phyloP scores from a whole-genome alignment of 2,888 invertebrate genomes.

The Cepaea hortensis region DNA sequence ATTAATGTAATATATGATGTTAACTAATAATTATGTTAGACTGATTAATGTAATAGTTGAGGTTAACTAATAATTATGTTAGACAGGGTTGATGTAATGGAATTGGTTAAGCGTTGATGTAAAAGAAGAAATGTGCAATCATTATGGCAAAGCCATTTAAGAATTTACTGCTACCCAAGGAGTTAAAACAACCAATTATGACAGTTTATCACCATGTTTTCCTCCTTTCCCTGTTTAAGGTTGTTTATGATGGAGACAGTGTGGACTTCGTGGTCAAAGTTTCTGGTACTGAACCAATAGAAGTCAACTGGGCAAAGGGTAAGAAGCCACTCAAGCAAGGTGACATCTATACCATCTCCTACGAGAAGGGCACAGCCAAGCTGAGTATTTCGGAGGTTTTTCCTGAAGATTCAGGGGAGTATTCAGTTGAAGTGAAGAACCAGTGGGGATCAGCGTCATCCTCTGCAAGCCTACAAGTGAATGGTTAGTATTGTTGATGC shows the following conservation, averaged over 20 bases:
- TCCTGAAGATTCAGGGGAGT: conserved; percentile 86
- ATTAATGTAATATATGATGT: no score
- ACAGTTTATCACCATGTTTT: neutral
- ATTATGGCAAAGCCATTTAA: neutral
- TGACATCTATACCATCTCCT: conserved; percentile 84
- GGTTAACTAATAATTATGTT: no score
- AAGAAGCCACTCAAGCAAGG: conserved; percentile 86
- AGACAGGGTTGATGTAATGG: no score
- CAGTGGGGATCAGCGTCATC: conserved; percentile 67
- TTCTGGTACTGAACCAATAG: conserved; percentile 72
- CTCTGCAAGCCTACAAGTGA: conserved; percentile 68
- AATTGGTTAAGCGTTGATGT: no score
- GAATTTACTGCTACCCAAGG: neutral
- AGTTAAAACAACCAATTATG: no score
- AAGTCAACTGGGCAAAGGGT: conserved; percentile 74
- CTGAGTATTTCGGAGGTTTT: conserved; percentile 85
- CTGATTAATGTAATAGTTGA: no score
- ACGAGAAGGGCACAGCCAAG: conserved; percentile 76
- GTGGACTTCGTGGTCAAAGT: conserved; percentile 70
- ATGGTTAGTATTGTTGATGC: conserved; percentile 63
- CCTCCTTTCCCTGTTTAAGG: conserved; percentile 51
- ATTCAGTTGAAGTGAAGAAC: conserved; percentile 83
- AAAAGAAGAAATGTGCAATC: no score
- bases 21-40: no score
- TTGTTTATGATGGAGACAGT: conserved; percentile 67